Conservation (phyloP, 2,888 invertebrate species). For the Diploptera punctata region DNA sequence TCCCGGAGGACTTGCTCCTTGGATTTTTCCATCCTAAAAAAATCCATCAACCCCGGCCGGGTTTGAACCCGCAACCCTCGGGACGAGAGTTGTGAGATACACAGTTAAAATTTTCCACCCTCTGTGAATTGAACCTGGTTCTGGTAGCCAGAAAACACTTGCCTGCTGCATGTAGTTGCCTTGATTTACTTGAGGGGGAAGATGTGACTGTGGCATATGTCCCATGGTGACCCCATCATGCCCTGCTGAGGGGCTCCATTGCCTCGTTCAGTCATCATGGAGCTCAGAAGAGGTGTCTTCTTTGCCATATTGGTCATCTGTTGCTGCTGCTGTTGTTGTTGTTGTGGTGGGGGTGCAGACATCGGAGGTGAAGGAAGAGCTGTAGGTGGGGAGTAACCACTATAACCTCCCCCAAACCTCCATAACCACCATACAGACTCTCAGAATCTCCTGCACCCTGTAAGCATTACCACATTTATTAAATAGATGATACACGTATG, state of each 20-base stretch:
- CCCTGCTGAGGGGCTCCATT: conserved; percentile 51
- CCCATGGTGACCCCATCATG: conserved; percentile 58
- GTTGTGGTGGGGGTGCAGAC: conserved; percentile 43
- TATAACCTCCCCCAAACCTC: conserved; percentile 55
- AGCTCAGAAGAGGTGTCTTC: conserved; percentile 56
- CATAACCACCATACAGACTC: conserved; percentile 58
- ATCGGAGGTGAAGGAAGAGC: conserved; percentile 58
- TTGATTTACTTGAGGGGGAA: conserved; percentile 53
- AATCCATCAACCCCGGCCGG: too few relatives aligned
- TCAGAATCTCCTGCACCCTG: conserved; percentile 61
- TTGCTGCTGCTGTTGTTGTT: conserved; percentile 43
- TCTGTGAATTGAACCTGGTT: too few relatives aligned
- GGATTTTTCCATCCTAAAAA: too few relatives aligned
- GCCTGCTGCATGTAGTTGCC: conserved; percentile 57
- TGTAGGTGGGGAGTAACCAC: conserved; percentile 58
- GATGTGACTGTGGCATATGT: conserved; percentile 52
- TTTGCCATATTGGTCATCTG: conserved; percentile 54
- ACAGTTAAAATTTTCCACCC: too few relatives aligned
- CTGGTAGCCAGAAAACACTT: too few relatives aligned
- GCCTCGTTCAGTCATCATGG: conserved; percentile 52
- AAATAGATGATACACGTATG: not conserved
- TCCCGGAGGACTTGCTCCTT: too few relatives aligned
- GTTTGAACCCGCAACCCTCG: too few relatives aligned
- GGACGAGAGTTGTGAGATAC: too few relatives aligned
- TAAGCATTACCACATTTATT: not conserved